phyloP scores from a whole-genome alignment of 2,113 vertebrate genomes.

The Mystacornis crossleyi region DNA sequence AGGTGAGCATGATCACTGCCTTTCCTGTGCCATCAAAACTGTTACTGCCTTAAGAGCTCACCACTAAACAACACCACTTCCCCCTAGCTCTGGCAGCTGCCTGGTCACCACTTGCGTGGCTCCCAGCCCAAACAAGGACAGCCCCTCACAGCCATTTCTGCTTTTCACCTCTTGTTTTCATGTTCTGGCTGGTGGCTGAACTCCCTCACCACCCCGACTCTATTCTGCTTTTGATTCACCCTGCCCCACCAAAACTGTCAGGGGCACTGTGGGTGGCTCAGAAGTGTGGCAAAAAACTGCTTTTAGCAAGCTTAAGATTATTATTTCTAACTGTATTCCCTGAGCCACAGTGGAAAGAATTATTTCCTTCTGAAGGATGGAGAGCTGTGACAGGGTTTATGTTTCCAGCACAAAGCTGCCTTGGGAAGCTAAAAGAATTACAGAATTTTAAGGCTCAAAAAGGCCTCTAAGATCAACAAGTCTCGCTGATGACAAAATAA shows the following conservation, averaged over 20 bases:
- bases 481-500: background rate
- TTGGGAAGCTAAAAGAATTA: background rate
- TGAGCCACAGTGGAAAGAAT: background rate
- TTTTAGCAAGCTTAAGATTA: background rate
- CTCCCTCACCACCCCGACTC: background rate
- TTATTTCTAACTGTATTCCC: background rate
- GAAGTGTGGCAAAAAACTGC: background rate
- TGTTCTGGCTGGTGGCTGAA: background rate
- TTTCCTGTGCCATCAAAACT: background rate
- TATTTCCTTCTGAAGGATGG: background rate
- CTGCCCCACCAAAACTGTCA: background rate
- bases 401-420: background rate
- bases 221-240: rapidly evolving
- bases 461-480: background rate
- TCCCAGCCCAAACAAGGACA: background rate
- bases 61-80: background rate
- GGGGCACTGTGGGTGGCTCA: background rate
- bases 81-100: background rate
- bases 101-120: rapidly evolving
- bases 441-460: background rate
- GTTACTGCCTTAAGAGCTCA: background rate
- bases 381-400: background rate
- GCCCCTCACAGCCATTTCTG: background rate
- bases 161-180: rapidly evolving
- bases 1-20: rapidly evolving